These are phyloP conservation scores for Pristiophorus japonicus DNA, from an alignment of 2,113 vertebrate genomes.

Conservation along the genomic window DNA sequence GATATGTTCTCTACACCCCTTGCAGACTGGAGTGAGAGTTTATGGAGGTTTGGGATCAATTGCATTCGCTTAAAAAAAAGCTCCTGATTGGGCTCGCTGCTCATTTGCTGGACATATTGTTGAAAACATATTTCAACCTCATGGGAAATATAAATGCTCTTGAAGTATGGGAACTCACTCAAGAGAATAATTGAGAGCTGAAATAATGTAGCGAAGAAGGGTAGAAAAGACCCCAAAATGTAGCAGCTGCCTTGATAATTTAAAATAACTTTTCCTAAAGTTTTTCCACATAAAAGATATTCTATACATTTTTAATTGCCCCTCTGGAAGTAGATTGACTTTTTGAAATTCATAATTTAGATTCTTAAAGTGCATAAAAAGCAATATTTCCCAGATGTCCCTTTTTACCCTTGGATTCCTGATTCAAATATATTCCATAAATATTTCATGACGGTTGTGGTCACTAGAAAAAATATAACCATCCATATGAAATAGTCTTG, in stretches of 20 bases:
- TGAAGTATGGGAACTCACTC: background rate
- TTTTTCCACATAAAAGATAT: background rate
- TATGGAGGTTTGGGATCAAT: background rate
- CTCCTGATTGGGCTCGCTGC: no score
- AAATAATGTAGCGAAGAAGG: background rate
- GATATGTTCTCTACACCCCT: background rate
- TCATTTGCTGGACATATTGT: background rate
- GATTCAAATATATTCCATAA: conserved; percentile 1
- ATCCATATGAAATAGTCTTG: background rate
- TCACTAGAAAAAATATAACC: background rate
- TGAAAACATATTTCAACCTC: background rate
- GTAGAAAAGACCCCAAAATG: background rate
- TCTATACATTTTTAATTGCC: background rate
- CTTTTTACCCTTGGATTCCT: background rate
- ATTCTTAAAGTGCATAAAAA: background rate
- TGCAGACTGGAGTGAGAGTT: background rate
- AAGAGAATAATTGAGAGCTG: background rate
- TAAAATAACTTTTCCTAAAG: background rate
- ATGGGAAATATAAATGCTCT: background rate
- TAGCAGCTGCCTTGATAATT: no score
- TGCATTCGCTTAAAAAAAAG: no score
- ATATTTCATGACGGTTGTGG: conserved; percentile 23
- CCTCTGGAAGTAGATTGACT: no score
- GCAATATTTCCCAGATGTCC: background rate
- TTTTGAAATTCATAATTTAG: background rate